Conservation (phyloP, 2,888 invertebrate genomes). For the Poecilus cupreus region DNA sequence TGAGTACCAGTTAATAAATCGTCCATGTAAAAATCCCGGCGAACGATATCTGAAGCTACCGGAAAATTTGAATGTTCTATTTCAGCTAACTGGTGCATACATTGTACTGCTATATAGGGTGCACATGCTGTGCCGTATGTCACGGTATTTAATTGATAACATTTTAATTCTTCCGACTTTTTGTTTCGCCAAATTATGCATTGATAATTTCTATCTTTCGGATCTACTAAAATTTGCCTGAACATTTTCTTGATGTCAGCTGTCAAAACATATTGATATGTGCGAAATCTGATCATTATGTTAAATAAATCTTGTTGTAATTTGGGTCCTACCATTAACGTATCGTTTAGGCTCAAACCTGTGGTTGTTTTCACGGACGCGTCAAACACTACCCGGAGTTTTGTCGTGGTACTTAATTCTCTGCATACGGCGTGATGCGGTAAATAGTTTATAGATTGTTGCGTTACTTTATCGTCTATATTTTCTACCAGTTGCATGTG, state of each 20-base stretch:
- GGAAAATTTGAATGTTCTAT: slow-evolving; percentile 46
- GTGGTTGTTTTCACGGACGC: slow-evolving; percentile 59
- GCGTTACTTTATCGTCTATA: not conserved
- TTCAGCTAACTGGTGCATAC: slow-evolving; percentile 53
- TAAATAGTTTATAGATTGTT: slow-evolving; percentile 52
- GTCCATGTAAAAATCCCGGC: slow-evolving; percentile 8
- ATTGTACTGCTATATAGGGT: not conserved
- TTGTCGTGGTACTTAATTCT: slow-evolving; percentile 63
- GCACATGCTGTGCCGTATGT: not conserved
- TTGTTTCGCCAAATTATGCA: slow-evolving; percentile 62
- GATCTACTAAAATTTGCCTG: slow-evolving; percentile 61
- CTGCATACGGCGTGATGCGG: slow-evolving; percentile 65
- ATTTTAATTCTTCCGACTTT: slow-evolving; percentile 42
- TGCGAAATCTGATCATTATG: slow-evolving; percentile 63
- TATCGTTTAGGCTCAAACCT: slow-evolving; percentile 62
- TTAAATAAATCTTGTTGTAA: slow-evolving; percentile 63
- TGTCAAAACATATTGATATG: slow-evolving; percentile 61
- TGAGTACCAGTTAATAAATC: slow-evolving; percentile 6
- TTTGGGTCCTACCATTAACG: slow-evolving; percentile 60
- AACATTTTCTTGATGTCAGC: slow-evolving; percentile 65
- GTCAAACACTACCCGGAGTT: slow-evolving; percentile 65
- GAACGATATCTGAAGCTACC: slow-evolving; percentile 45
- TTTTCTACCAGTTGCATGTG: slow-evolving; percentile 20
- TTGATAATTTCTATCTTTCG: slow-evolving; percentile 60
- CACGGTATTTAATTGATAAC: slow-evolving; percentile 53